These are phyloP conservation scores for Drosophila lini DNA, from an alignment of 1,140 invertebrate genomes.

Conservation along the genomic window DNA sequence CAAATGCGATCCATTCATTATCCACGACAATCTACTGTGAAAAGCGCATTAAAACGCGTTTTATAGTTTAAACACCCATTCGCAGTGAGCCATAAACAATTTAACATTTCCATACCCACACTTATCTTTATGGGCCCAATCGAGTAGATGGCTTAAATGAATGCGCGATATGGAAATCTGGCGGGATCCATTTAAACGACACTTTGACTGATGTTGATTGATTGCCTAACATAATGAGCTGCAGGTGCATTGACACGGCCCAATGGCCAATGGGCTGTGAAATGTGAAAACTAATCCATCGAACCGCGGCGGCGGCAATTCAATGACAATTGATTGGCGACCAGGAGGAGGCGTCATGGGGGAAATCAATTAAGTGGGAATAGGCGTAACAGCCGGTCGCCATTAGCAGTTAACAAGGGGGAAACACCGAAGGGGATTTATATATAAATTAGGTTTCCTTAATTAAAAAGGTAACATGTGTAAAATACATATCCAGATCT, in stretches of 20 bases:
- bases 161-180: conserved; percentile 25
- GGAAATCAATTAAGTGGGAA: conserved; percentile 49
- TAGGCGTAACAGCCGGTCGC: conserved; percentile 25
- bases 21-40: conserved; percentile 30
- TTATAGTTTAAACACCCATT: conserved; percentile 32
- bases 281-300: conserved; percentile 44
- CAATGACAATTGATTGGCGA: conserved; percentile 43
- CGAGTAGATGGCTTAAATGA: conserved; percentile 22
- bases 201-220: conserved; percentile 45
- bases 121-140: conserved; percentile 18
- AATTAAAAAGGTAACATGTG: conserved; percentile 24
- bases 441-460: conserved; percentile 28
- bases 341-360: conserved; percentile 8
- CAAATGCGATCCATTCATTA: conserved; percentile 23
- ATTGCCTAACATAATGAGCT: conserved; percentile 32
- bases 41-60: conserved; percentile 33
- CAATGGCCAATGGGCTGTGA: conserved; percentile 20
- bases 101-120: conserved; percentile 27
- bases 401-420: conserved; percentile 16
- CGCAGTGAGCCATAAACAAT: conserved; percentile 29
- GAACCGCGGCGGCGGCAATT: background rate
- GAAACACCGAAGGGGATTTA: conserved; percentile 11
- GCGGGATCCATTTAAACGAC: conserved; percentile 29
- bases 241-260: conserved; percentile 28
- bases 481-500: background rate